phyloP scores from a whole-genome alignment of 2,888 invertebrate genomes.

The Nyleta sp. region DNA sequence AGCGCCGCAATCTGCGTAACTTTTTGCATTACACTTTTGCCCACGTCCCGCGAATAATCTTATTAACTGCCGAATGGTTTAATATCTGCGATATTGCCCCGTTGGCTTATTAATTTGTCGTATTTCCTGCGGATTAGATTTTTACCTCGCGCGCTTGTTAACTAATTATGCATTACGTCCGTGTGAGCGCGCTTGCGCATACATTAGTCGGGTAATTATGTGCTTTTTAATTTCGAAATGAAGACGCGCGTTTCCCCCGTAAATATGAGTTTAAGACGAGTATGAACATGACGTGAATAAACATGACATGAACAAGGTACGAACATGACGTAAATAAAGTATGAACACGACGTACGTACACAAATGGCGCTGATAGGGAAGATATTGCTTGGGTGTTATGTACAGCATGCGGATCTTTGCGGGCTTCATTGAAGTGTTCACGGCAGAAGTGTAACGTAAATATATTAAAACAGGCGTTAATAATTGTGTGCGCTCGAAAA shows the following conservation, averaged over 20 bases:
- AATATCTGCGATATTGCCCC: conserved; percentile 15
- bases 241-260: conserved; percentile 32
- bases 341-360: conserved; percentile 51
- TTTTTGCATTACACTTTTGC: background rate
- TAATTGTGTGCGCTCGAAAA: conserved; percentile 18
- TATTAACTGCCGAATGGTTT: conserved; percentile 23
- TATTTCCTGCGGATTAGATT: conserved; percentile 24
- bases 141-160: conserved; percentile 1
- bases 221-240: conserved; percentile 37
- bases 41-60: conserved; percentile 13
- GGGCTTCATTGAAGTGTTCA: conserved; percentile 34
- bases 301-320: conserved; percentile 53
- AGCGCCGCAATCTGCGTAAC: conserved; percentile 4
- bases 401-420: conserved; percentile 26
- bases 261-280: conserved; percentile 50
- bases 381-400: conserved; percentile 40
- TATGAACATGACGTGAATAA: conserved; percentile 55
- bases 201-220: conserved; percentile 29
- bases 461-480: conserved; percentile 40
- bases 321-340: conserved; percentile 57
- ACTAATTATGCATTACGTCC: conserved; percentile 10
- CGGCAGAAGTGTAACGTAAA: conserved; percentile 26
- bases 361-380: conserved; percentile 47
- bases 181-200: conserved; percentile 21
- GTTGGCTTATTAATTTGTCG: conserved; percentile 32